Percentiles rank a stretch among this genome's conserved stretches.
phyloP scores from a whole-genome alignment of 1,140 invertebrate genomes.

The Chelonus insularis region DNA sequence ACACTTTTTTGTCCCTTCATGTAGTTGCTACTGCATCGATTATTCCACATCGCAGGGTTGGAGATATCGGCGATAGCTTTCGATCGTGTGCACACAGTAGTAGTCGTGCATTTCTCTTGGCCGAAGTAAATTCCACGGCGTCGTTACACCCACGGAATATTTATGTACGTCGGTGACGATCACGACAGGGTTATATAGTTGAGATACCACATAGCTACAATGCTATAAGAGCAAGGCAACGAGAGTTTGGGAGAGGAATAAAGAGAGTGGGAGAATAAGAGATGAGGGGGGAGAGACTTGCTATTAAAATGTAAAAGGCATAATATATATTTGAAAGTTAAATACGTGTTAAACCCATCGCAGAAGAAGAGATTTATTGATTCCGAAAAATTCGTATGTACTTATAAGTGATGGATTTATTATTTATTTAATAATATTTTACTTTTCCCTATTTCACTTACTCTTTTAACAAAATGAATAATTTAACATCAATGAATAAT shows the following conservation, averaged over 20 bases:
- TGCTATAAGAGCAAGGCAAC: not conserved
- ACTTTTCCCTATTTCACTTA: no score
- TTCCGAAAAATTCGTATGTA: not conserved
- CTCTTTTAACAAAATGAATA: no score
- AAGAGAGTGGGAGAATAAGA: no score
- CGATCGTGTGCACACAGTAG: not conserved
- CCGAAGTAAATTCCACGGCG: constrained; percentile 17
- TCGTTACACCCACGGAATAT: constrained; percentile 14
- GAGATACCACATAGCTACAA: not conserved
- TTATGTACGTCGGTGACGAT: not conserved
- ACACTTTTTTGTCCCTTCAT: not conserved
- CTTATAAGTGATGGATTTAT: no score
- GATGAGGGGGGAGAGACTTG: not conserved
- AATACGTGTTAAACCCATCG: not conserved
- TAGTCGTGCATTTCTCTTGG: constrained; percentile 3
- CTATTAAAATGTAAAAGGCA: constrained; percentile 14
- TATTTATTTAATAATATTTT: no score
- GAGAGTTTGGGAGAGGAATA: not conserved
- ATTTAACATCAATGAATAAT: no score
- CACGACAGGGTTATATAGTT: not conserved
- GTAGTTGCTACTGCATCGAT: constrained; percentile 12
- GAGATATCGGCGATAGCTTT: constrained; percentile 11
- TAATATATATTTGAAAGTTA: constrained; percentile 16
- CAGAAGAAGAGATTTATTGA: not conserved
- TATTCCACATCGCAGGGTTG: constrained; percentile 12